Base-by-base conservation (phyloP, 2,888 invertebrate species). In the Hecatera dysodea region DNA sequence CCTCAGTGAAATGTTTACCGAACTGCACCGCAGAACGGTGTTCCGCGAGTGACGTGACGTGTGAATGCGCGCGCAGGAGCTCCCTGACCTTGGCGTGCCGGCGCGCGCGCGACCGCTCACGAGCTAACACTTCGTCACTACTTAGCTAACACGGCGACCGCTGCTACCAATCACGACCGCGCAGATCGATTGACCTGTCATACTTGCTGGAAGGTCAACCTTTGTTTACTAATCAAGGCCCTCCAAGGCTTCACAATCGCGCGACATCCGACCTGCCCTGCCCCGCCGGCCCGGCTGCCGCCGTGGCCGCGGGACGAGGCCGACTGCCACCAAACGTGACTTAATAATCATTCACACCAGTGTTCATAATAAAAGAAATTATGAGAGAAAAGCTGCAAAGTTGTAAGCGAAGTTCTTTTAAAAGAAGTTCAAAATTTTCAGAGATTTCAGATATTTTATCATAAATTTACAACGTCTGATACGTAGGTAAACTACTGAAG, bases 111-210 rank as follows among this genome's bases (percentile, higher is more conserved):
- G 36, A 19, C 27, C 52, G 24, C 27, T 55, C 65, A 39, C 44
- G 8, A 33, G 46, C 52, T 19, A 29, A 24, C 53, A 50, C 67
- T 29, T 33, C 48, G 27, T 57, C 46, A 42, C 68, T 68, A 36
- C 15, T 17, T 36, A 22, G 27, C 27, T 22, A 36, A 22, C 66
- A 17, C 24, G 19, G 44, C 42, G 27, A 6, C 29, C 27, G 57
- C 44, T 48, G 9, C 42, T 22, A 22, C 33, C 29, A 36, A 48
- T 55, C 44, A 64, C 22, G 27, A 36, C 15, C 66, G 66, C 66
- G 27, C 56, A 36, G 56, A 72, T 72, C 75, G 75, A 72, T 72
- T 72, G 67, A 57, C 56, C 56, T 22, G 56, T 52, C 72, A n/a
- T 36, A 27, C 24, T 44, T 42, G 48, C 15, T 12, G 33, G 48